Percentiles rank a stretch among this genome's conserved stretches.
phyloP scores from a whole-genome alignment of 2,113 vertebrate species.

The Plectropomus leopardus region DNA sequence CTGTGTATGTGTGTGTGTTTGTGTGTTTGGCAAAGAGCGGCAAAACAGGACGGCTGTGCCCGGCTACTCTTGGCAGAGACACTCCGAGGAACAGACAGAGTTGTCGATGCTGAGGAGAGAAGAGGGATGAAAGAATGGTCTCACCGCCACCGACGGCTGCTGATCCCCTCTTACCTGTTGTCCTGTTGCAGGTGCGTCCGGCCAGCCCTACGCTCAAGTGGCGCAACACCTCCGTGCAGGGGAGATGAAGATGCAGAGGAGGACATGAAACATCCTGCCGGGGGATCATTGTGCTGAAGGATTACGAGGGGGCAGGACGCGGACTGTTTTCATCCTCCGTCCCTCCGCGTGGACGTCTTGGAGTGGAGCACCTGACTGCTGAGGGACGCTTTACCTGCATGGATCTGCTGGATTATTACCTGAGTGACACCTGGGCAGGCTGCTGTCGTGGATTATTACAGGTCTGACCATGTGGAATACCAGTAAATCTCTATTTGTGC shows the following conservation, averaged over 20 bases:
- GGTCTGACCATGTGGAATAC: conserved; percentile 45
- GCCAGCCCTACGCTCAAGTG: conserved; percentile 15
- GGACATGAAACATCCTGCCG: conserved; percentile 27
- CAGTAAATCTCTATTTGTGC: neutral
- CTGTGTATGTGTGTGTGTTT: conserved; percentile 79
- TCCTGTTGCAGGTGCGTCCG: conserved; percentile 62
- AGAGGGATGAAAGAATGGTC: conserved; percentile 47
- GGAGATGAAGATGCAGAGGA: conserved; percentile 38
- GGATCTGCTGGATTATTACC: conserved; percentile 59
- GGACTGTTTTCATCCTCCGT: conserved; percentile 39
- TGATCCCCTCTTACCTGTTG: conserved; percentile 68
- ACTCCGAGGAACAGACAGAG: conserved; percentile 69
- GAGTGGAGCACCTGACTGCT: conserved; percentile 52
- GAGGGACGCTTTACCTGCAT: conserved; percentile 49
- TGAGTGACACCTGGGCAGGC: conserved; percentile 59
- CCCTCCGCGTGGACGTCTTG: conserved; percentile 15
- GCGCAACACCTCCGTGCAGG: conserved; percentile 29
- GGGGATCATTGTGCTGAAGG: conserved; percentile 52
- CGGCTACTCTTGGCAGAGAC: conserved; percentile 75
- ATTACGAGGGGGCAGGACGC: conserved; percentile 50
- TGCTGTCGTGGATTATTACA: conserved; percentile 24
- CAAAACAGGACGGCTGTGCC: conserved; percentile 80
- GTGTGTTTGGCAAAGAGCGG: conserved; percentile 84
- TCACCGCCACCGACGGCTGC: conserved; percentile 20
- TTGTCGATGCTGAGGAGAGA: conserved; percentile 69